phyloP scores from a whole-genome alignment of 2,113 vertebrate genomes.

The Triplophysa tibetana region DNA sequence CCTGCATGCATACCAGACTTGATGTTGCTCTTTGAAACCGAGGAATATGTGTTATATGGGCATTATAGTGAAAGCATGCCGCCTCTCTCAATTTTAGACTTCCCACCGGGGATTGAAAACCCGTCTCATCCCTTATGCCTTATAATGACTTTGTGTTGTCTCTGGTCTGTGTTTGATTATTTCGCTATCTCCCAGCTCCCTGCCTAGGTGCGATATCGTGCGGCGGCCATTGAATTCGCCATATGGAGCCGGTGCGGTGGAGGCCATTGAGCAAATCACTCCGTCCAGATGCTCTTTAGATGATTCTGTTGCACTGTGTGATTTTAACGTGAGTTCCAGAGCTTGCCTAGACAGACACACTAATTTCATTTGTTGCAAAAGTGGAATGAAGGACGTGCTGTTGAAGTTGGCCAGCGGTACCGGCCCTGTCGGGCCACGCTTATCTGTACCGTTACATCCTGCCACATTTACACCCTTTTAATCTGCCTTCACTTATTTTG shows the following conservation, averaged over 20 bases:
- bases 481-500: constrained; percentile 14
- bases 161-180: constrained; percentile 35
- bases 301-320: constrained; percentile 45
- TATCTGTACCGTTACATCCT: constrained; percentile 35
- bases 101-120: constrained; percentile 23
- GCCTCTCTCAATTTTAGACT: constrained; percentile 22
- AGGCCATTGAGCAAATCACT: constrained; percentile 25
- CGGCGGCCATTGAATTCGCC: constrained; percentile 32
- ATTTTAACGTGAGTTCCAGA: constrained; percentile 60
- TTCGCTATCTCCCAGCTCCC: constrained; percentile 32
- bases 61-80: constrained; percentile 18
- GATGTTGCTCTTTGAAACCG: constrained; percentile 3
- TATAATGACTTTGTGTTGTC: constrained; percentile 40
- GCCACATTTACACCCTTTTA: constrained; percentile 39
- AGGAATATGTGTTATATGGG: constrained; percentile 31
- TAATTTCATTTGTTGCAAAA: constrained; percentile 62
- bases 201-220: constrained; percentile 28
- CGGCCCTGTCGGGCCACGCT: constrained; percentile 11
- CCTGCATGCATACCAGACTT: constrained; percentile 29
- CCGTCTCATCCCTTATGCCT: constrained; percentile 29
- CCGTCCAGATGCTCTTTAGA: constrained; percentile 56
- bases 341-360: constrained; percentile 48
- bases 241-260: constrained; percentile 9
- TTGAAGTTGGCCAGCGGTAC: not conserved
- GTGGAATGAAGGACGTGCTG: constrained; percentile 53